phyloP scores from a whole-genome alignment of 2,888 invertebrate genomes.

The Cephus sareptanus region DNA sequence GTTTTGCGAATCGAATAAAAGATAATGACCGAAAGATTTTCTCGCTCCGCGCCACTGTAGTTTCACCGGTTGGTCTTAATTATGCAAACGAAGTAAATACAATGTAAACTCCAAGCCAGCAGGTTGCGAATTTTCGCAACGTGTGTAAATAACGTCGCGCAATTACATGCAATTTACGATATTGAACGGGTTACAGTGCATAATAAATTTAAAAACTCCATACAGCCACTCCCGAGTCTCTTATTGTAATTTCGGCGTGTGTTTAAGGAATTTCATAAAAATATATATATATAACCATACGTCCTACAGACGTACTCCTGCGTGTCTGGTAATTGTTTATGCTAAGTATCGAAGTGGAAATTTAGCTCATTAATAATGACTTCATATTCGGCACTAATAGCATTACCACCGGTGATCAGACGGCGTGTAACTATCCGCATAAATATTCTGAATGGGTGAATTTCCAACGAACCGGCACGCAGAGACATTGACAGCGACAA shows the following conservation, averaged over 20 bases:
- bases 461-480: background rate
- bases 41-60: background rate
- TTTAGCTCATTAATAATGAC: background rate
- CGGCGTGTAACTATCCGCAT: background rate
- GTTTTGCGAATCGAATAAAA: background rate
- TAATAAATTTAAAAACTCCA: background rate
- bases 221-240: too few species aligned
- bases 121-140: background rate
- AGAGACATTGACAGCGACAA: background rate
- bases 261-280: background rate
- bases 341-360: background rate
- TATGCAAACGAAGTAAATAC: background rate
- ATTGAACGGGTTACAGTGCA: background rate
- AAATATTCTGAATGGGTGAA: background rate
- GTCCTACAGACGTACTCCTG: background rate
- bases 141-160: background rate
- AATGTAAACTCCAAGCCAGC: background rate
- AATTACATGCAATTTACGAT: background rate
- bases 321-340: background rate
- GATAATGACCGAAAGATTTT: background rate
- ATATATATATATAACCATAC: background rate
- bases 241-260: too few species aligned
- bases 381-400: background rate
- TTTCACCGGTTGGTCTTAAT: background rate
- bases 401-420: background rate